Evolutionary conservation across 1,140 invertebrate species (phyloP), one percentile per base, ranked within the genome.

Genomic region (Battus philenor): DNA sequence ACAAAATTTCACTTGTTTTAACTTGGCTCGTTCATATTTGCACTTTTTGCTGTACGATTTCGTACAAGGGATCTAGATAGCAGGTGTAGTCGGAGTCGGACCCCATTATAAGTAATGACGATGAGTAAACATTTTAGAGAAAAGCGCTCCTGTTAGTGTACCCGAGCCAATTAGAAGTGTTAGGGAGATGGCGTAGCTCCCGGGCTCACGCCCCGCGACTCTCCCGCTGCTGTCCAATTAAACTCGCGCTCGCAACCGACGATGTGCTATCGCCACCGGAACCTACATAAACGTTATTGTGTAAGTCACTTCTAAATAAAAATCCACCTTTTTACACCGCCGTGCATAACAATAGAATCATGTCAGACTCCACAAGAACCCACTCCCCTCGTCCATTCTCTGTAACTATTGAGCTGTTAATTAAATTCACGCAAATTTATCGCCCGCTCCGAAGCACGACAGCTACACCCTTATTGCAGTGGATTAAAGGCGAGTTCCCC

Each of bases 321-420:
- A 66, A 72, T 68, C 64, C 54, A 29, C 46, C 58, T 81, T 70
- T 79, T 81, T 81, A 54, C 69, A 69, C 51, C 47, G 64, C 47
- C 52, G 48, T 51, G 52, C 45, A 59, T 70, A 80, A 84, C 80
- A 84, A 84, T 79, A 49, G 69, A 79, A 65, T 76, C 74, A 74
- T 77, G 71, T 77, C 68, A 79, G 75, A 76, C 56, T 50, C 63
- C 62, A 63, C 65, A 71, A 75, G 68, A 77, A 77, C 64, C 64
- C 64, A 66, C 68, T 57, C 66, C 62, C 63, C 64, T 66, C 68
- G 59, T 68, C 62, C 63, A 57, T 68, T 70, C 66, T 64, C 44
- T 63, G 66, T 69, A 70, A 69, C 73, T 71, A 80, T 81, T 77
- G 78, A 75, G 66, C 74, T 74, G 72, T 80, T 82, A 81, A 85